These are phyloP conservation scores for Ichneumon xanthorius DNA, from an alignment of 2,888 invertebrate genomes.

Conservation along the genomic window DNA sequence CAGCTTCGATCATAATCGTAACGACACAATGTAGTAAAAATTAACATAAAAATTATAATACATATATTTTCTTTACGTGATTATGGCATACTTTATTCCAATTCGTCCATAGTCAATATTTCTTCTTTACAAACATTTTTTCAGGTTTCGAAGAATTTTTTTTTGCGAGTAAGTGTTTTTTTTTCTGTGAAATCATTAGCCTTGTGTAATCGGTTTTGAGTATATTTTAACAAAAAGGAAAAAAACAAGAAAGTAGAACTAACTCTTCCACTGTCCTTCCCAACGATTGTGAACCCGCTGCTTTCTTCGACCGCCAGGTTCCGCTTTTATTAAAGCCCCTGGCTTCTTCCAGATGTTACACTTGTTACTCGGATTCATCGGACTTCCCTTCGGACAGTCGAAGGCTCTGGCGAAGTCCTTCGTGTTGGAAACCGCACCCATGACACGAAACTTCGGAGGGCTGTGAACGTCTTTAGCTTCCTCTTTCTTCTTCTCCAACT, in stretches of 20 bases:
- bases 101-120: too few species aligned
- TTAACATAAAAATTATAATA: too few species aligned
- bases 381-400: slow-evolving; percentile 60
- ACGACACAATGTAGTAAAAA: neutral
- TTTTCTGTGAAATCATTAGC: too few species aligned
- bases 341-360: slow-evolving; percentile 61
- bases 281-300: neutral
- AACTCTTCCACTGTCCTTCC: slow-evolving; percentile 12
- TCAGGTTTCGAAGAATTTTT: too few species aligned
- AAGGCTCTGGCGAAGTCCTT: slow-evolving; percentile 61
- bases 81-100: too few species aligned
- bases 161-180: too few species aligned
- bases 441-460: slow-evolving; percentile 54
- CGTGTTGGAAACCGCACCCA: slow-evolving; percentile 63
- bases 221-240: neutral
- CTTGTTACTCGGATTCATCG: slow-evolving; percentile 66
- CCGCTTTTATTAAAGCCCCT: neutral
- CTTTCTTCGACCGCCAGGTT: neutral
- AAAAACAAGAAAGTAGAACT: neutral
- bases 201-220: too few species aligned
- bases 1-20: neutral
- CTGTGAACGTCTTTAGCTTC: slow-evolving; percentile 52
- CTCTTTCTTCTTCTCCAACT: slow-evolving; percentile 24
- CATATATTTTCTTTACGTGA: too few species aligned
- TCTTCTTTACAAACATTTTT: too few species aligned